A percentile compares a stretch with the other conserved stretches of the same genome.
These are phyloP conservation scores for Aricia agestis DNA, from an alignment of 1,140 invertebrate genomes.

Conservation along the genomic window DNA sequence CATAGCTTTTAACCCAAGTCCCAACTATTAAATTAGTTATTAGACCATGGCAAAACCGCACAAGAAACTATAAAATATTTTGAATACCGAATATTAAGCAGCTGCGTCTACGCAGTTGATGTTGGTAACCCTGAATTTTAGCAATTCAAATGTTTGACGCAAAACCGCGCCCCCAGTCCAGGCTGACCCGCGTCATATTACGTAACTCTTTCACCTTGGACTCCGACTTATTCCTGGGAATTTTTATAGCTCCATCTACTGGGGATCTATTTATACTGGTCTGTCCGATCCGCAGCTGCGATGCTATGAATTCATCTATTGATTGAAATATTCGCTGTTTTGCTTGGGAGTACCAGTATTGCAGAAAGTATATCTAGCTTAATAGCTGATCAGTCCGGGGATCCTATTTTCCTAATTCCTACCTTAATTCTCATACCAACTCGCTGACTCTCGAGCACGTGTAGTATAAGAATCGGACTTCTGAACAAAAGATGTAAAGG, in stretches of 20 bases:
- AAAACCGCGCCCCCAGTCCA: background rate
- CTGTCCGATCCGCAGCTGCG: background rate
- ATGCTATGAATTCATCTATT: background rate
- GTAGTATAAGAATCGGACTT: too few relatives aligned
- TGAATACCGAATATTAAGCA: background rate
- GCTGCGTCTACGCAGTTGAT: background rate
- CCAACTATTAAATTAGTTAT: too few relatives aligned
- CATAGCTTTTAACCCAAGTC: too few relatives aligned
- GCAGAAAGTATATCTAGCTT: background rate
- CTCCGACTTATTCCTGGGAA: background rate
- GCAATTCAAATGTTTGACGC: background rate
- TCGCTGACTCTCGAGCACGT: too few relatives aligned
- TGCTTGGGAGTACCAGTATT: background rate
- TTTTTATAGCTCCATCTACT: background rate
- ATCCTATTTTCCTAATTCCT: too few relatives aligned
- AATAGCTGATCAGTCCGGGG: too few relatives aligned
- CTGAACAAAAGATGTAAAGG: too few relatives aligned
- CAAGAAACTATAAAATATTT: too few relatives aligned
- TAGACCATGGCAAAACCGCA: too few relatives aligned
- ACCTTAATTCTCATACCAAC: too few relatives aligned
- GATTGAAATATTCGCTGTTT: background rate
- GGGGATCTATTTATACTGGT: slow-evolving; percentile 6
- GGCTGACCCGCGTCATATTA: background rate
- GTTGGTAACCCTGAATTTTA: slow-evolving; percentile 1
- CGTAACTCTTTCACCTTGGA: slow-evolving; percentile 1